Conservation (phyloP, 2,888 invertebrate genomes). For the Bombylius discolor region DNA sequence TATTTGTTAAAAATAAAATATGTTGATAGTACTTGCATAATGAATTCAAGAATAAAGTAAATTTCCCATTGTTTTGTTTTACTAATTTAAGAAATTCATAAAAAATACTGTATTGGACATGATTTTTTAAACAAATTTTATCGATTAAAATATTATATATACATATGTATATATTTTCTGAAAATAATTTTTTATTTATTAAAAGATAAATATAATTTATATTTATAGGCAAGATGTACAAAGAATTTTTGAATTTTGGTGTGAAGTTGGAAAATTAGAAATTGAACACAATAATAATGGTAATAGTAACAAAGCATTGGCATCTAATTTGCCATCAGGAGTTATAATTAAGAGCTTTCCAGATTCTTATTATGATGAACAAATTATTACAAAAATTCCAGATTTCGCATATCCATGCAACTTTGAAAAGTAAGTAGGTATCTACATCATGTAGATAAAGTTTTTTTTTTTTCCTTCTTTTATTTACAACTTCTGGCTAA, state of each 20-base stretch:
- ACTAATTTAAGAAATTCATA: too few relatives aligned
- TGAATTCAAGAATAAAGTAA: slow-evolving; percentile 15
- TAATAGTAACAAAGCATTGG: background rate
- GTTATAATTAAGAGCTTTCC: slow-evolving; percentile 78
- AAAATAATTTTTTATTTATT: background rate
- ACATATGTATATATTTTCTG: background rate
- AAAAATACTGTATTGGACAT: background rate
- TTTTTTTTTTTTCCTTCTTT: too few relatives aligned
- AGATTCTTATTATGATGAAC: slow-evolving; percentile 67
- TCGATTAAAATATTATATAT: background rate
- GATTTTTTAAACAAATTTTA: background rate
- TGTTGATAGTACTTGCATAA: slow-evolving; percentile 1
- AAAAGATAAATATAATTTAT: background rate
- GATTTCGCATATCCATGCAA: slow-evolving; percentile 85
- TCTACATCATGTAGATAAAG: background rate
- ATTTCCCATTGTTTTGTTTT: background rate
- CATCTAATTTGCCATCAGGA: background rate
- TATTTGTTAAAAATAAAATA: too few relatives aligned
- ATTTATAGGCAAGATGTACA: slow-evolving; percentile 31
- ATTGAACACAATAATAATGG: background rate
- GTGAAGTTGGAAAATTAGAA: slow-evolving; percentile 29
- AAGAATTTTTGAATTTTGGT: slow-evolving; percentile 37
- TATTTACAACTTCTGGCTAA: too few relatives aligned
- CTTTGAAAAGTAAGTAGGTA: slow-evolving; percentile 53
- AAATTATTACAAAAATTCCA: slow-evolving; percentile 73